Conservation (phyloP, 2,797 vertebrate genomes). For the Poeciliopsis turneri region DNA sequence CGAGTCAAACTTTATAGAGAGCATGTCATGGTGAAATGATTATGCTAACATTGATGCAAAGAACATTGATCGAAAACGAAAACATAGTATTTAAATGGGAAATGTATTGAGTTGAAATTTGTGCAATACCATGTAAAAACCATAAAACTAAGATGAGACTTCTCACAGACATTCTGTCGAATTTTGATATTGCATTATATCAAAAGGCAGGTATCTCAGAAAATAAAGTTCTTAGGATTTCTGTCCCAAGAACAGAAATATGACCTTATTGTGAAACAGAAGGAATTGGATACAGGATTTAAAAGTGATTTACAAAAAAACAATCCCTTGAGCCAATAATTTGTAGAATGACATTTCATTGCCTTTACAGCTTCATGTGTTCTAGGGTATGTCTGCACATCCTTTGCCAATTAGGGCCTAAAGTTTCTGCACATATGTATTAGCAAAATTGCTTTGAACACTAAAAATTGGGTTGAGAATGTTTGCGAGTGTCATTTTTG, state of each 20-base stretch:
- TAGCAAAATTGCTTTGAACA: not conserved
- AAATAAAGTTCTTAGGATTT: not conserved
- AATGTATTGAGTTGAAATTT: not conserved
- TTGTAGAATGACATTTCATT: not conserved
- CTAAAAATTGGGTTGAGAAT: not conserved
- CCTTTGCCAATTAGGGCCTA: not conserved
- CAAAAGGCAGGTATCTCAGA: not conserved
- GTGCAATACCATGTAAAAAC: not conserved
- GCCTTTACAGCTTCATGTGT: not conserved
- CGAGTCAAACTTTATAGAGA: not conserved
- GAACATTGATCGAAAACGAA: not conserved
- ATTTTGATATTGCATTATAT: not conserved
- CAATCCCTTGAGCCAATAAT: not conserved
- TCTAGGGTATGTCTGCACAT: not conserved
- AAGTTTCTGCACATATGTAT: not conserved
- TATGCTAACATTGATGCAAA: not conserved
- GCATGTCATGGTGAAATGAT: not conserved
- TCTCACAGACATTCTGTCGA: not conserved
- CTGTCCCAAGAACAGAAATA: not conserved
- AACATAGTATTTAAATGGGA: not conserved
- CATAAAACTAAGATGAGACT: not conserved
- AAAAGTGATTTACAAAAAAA: not conserved
- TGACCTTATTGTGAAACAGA: not conserved
- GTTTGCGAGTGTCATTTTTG: not conserved
- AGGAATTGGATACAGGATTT: not conserved